A percentile compares a stretch with the other conserved stretches of the same genome.
These are phyloP conservation scores for Crematogaster levior DNA, from an alignment of 2,888 invertebrate species.

Conservation along the genomic window DNA sequence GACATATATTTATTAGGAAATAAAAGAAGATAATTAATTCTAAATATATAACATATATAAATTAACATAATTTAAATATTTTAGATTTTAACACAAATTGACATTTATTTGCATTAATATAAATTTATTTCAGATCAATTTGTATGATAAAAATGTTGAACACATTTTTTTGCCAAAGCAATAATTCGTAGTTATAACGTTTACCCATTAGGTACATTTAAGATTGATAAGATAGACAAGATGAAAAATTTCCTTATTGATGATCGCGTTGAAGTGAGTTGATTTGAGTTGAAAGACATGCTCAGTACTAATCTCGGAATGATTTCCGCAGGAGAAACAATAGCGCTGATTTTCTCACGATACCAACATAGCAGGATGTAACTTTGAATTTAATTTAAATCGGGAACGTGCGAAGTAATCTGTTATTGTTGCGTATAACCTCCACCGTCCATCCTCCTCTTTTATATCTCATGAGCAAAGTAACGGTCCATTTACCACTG, in stretches of 20 bases:
- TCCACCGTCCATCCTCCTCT: not conserved
- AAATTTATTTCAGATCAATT: not conserved
- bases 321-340: slow-evolving; percentile 43
- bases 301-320: slow-evolving; percentile 21
- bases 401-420: slow-evolving; percentile 51
- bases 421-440: slow-evolving; percentile 36
- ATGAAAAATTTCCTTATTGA: slow-evolving; percentile 33
- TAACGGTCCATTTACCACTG: slow-evolving; percentile 41
- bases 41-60: not conserved
- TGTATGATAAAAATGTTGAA: not conserved
- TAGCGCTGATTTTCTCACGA: slow-evolving; percentile 45
- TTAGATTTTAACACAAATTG: slow-evolving; percentile 3
- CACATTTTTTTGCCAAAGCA: not conserved
- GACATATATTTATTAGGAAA: not conserved
- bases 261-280: not conserved
- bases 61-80: not conserved
- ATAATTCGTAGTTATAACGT: not conserved
- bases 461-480: slow-evolving; percentile 29
- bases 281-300: slow-evolving; percentile 27
- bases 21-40: not conserved
- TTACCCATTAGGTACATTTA: not conserved
- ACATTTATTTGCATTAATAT: not conserved
- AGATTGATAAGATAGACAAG: slow-evolving; percentile 18
- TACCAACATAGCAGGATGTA: slow-evolving; percentile 40
- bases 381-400: slow-evolving; percentile 51